Conservation (phyloP, 92 coral and sea anemone species). For the Palythoa grandiflora region DNA sequence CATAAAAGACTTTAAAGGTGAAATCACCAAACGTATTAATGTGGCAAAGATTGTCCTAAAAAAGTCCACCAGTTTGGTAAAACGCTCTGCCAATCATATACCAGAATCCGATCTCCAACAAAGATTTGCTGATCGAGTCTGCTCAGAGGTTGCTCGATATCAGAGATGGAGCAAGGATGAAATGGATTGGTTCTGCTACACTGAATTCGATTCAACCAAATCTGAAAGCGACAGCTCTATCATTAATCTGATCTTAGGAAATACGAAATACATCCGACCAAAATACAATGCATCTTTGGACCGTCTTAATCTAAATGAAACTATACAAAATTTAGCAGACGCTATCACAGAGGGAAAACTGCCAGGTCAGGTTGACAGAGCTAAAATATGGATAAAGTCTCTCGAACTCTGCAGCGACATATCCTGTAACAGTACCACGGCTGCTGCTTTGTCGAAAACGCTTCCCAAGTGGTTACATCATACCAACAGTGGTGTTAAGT, state of each 20-base stretch:
- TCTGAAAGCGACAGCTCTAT: not conserved
- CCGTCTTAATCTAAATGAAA: not conserved
- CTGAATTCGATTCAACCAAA: not conserved
- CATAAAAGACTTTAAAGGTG: not conserved
- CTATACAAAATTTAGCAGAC: not conserved
- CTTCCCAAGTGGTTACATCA: not conserved
- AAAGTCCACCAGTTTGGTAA: slow-evolving; percentile 5
- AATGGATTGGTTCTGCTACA: slow-evolving; percentile 11
- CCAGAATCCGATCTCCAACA: slow-evolving; percentile 20
- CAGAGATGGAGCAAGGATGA: not conserved
- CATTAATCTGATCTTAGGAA: slow-evolving; percentile 14
- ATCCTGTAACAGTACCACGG: not conserved
- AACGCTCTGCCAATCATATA: slow-evolving; percentile 39
- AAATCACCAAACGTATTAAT: slow-evolving; percentile 12
- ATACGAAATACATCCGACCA: not conserved
- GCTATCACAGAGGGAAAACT: slow-evolving; percentile 19
- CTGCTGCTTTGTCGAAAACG: not conserved
- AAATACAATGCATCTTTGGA: not conserved
- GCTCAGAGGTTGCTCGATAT: slow-evolving; percentile 1
- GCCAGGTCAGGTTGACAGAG: not conserved
- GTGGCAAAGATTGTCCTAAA: slow-evolving; percentile 46
- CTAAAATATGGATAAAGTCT: slow-evolving; percentile 8
- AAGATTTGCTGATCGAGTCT: slow-evolving; percentile 16
- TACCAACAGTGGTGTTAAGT: not conserved
- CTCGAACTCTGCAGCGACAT: slow-evolving; percentile 19